A percentile compares a stretch with the other conserved stretches of the same genome.
Evolutionary conservation across 1,140 invertebrate genomes (phyloP).

Genomic region (Rhyzopertha dominica): DNA sequence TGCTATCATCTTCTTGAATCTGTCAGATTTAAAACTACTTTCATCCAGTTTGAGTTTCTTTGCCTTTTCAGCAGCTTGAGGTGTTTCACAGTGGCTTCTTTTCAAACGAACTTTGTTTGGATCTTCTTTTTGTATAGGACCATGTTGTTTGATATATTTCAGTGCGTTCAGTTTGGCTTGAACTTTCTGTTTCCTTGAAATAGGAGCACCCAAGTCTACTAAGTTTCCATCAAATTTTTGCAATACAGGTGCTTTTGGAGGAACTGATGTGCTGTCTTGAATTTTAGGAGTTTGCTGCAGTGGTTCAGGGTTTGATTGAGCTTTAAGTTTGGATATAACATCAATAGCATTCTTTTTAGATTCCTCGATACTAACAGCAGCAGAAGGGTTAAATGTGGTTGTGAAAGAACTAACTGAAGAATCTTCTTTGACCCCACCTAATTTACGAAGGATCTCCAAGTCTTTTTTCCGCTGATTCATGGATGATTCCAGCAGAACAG

Average conservation of each 20-base stretch:
- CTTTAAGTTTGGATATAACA: conserved; percentile 39
- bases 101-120: conserved; percentile 60
- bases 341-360: conserved; percentile 33
- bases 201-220: conserved; percentile 59
- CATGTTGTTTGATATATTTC: conserved; percentile 59
- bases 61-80: conserved; percentile 37
- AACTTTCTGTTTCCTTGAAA: conserved; percentile 51
- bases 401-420: too few relatives aligned
- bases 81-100: conserved; percentile 50
- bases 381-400: too few relatives aligned
- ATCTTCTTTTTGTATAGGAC: conserved; percentile 59
- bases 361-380: conserved; percentile 30
- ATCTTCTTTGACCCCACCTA: too few relatives aligned
- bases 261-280: too few relatives aligned
- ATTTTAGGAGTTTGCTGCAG: too few relatives aligned
- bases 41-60: conserved; percentile 50
- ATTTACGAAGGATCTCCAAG: conserved; percentile 54
- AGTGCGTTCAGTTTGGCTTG: conserved; percentile 65
- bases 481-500: conserved; percentile 54
- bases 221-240: too few relatives aligned
- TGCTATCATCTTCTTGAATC: conserved; percentile 76
- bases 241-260: too few relatives aligned
- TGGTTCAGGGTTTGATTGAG: too few relatives aligned
- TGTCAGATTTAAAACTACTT: conserved; percentile 53
- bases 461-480: conserved; percentile 55